These are phyloP conservation scores for Gymnobelideus leadbeateri DNA, from an alignment of 2,113 vertebrate species.

Conservation along the genomic window DNA sequence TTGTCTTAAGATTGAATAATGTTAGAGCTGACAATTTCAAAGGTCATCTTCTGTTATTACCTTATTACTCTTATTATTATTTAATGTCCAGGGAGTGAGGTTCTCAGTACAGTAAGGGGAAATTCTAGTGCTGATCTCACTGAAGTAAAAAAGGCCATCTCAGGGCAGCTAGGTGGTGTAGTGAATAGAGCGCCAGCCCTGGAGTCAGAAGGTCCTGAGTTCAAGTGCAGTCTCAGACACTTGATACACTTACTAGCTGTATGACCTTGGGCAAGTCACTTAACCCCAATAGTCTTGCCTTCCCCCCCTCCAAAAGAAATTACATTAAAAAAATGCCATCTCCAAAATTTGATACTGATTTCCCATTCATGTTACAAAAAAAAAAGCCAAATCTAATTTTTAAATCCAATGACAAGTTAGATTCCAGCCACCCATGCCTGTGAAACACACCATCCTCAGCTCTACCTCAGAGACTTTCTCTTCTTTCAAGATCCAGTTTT, in stretches of 20 bases:
- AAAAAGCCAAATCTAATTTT: constrained; percentile 8
- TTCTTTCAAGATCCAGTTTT: not conserved
- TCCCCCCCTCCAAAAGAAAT: too few relatives aligned
- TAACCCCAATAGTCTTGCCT: too few relatives aligned
- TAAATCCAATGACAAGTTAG: not conserved
- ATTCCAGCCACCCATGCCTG: not conserved
- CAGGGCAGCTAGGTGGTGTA: too few relatives aligned
- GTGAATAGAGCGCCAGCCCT: too few relatives aligned
- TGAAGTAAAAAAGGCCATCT: not conserved
- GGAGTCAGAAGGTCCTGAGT: too few relatives aligned
- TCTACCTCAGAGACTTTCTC: not conserved
- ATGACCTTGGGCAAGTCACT: too few relatives aligned
- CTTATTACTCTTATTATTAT: not conserved
- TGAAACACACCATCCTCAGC: not conserved
- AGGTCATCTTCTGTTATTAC: constrained; percentile 33
- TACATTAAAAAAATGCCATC: too few relatives aligned
- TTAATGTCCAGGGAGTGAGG: constrained; percentile 14
- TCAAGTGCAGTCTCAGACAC: too few relatives aligned
- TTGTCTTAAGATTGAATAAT: constrained; percentile 41
- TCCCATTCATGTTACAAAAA: not conserved
- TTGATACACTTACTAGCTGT: too few relatives aligned
- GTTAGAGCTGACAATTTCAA: constrained; percentile 50
- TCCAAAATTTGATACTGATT: not conserved
- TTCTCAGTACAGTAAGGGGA: constrained; percentile 28
- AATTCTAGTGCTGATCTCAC: constrained; percentile 13